A percentile compares a stretch with the other conserved stretches of the same genome.
phyloP scores from a whole-genome alignment of 2,888 invertebrate genomes.

The Hanleya hanleyi region DNA sequence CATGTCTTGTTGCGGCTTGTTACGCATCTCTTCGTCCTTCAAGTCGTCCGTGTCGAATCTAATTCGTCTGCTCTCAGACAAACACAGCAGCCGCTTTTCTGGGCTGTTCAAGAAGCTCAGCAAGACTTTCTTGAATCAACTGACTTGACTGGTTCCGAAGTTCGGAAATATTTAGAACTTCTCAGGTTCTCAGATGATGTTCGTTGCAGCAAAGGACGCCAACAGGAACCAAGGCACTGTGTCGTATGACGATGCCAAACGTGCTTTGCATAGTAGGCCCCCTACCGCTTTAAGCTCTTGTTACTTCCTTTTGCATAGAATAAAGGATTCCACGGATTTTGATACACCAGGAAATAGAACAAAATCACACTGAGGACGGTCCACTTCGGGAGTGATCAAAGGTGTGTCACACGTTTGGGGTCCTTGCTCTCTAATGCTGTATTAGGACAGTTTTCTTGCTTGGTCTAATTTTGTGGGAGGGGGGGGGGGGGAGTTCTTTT shows the following conservation, averaged over 20 bases:
- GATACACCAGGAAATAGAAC: neutral
- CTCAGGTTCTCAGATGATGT: neutral
- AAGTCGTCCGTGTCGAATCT: no score
- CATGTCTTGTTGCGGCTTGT: neutral
- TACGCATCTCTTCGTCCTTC: no score
- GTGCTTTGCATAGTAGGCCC: neutral
- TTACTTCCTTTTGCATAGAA: neutral
- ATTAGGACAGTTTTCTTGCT: no score
- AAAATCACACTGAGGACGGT: no score
- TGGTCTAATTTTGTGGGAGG: no score
- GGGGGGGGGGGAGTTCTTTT: no score
- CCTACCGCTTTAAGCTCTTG: neutral
- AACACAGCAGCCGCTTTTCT: no score
- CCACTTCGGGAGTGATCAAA: neutral
- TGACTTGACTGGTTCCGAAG: neutral
- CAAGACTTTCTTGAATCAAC: no score
- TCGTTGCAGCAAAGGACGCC: neutral
- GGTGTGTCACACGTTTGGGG: neutral
- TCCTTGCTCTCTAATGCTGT: no score
- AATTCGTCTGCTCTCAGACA: no score
- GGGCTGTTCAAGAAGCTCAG: no score
- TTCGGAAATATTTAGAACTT: neutral
- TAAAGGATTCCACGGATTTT: neutral
- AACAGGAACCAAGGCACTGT: neutral
- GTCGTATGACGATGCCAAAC: neutral